Evolutionary conservation across 2,888 invertebrate genomes (phyloP), one percentile per base, ranked within the genome.

Genomic region (Habrosyne pyritoides): DNA sequence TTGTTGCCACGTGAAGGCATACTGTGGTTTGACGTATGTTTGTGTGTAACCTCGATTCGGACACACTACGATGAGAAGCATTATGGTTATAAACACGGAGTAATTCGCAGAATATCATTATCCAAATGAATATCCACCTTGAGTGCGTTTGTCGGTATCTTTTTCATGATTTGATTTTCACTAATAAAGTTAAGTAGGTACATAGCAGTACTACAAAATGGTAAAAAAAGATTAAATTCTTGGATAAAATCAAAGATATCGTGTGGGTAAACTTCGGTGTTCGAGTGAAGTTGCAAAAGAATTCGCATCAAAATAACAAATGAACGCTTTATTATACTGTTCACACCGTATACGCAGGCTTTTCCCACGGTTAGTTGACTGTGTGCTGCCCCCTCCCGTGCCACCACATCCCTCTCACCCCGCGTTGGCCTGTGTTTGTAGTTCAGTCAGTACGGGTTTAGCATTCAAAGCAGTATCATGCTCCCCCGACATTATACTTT

Each of bases 21-120:
- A 86, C 80, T 79, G 85, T 81, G 68, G 73, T 71, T 69, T 75
- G 73, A 66, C 67, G 68, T 79, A 76, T 69, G 80, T 79, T 73
- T 84, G 89, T 88, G 89, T 91, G 89, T 89, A 91, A 88, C 91
- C 91, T 89, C 91, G 88, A 86, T 91, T 89, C 85, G 86, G 86
- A 87, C 90, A 89, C 86, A 87, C 87, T 76, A 81, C 79, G 78
- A 82, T 73, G 79, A 75, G 79, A 79, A 71, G 81, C 82, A 87
- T 89, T 89, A 89, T 90, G 83, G 87, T 81, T 84, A 89, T 89
- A 88, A 88, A 87, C 88, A 87, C 82, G 76, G 84, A 84, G 89
- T 89, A 89, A 88, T 91, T 89, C 87, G 88, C 87, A 79, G 89
- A 89, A 90, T 87, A 90, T 87, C 86, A 90, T 90, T 89, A 89